Base-by-base conservation (phyloP, 1,140 invertebrate genomes). In the Mactra quadrangularis region DNA sequence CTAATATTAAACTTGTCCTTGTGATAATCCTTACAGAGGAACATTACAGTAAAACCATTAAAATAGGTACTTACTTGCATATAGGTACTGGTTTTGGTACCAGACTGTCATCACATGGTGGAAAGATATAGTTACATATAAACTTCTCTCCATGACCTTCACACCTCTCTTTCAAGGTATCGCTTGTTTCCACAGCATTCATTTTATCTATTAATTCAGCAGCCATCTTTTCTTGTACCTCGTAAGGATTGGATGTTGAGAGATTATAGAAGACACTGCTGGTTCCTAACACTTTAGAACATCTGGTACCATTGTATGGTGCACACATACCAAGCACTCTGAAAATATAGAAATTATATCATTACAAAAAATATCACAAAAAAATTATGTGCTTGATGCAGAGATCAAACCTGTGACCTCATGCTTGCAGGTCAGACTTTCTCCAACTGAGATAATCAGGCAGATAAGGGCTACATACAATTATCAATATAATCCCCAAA, bases 41-140 rank as follows among this genome's bases (percentile, higher is more conserved):
- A n/a, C n/a, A n/a, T n/a, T n/a, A n/a, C n/a, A n/a, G n/a, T n/a
- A n/a, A n/a, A n/a, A n/a, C n/a, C n/a, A n/a, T n/a, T n/a, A n/a
- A n/a, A n/a, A n/a, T n/a, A n/a, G n/a, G n/a, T 15, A 68, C 75
- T 25, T 55, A 78, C 75, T 60, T 78, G 75, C 75, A 78, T 25
- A 78, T 47, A 35, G 75, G 75, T 25, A 66, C 47, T 66, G 75
- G 75, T 53, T 41, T 78, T 9, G 47, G 45, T 38, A 11, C 50
- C n/a, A 66, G 31, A 25, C 25, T 22, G 62, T 78, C 64, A 33
- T 50, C 60, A 38, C 47, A 68, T 11, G 75, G 62, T 17, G 75
- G 75, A 45, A 78, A 78, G 11, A 41, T 31, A 19, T 78, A 78
- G 50, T 68, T 78, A 25, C 75, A 78, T 17, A 78, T 78, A 22